Evolutionary conservation across 1,140 invertebrate species (phyloP), one percentile per base, ranked within the genome.

Genomic region (Aphelinus atriplicis): DNA sequence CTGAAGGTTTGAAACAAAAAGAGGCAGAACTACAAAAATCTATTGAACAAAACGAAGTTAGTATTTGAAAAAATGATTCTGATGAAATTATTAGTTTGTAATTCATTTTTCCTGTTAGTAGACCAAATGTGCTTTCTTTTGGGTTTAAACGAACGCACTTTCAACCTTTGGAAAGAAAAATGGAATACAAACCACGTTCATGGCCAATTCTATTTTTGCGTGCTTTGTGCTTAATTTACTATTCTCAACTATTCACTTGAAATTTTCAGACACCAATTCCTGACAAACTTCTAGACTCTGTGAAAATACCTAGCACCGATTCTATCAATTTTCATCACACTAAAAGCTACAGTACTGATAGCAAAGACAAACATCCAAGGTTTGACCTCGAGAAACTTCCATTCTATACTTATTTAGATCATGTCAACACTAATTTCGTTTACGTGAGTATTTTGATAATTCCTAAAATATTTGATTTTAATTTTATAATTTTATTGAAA

Each of bases 401-500:
- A 43, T 88, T 95, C 67, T 93, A 91, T 80, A 92, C 94, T 2
- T 92, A 94, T 78, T 87, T 96, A 61, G 93, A 96, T 89, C 91
- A 95, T 81, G 87, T 95, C 7, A 91, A 93, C 74, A 95, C 94
- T 1, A 95, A 95, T 82, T 96, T 97, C 89, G 91, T 96, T 77
- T 94, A 95, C 87, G 95, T 96, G 84, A 90, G 92, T 91, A 65
- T 77, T 60, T 80, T 71, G 69, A 68, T 50, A 1, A 72, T 75
- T 73, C 64, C 43, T 66, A 64, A 55, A 26, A 45, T 50, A 7
- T 57, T 47, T 1, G 56, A 58, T 47, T 56, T 58, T 73, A 3
- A 53, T 56, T 47, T 64, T 5, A 57, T 57, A 7, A 51, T 71
- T 76, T 69, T 56, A 6, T 60, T 56, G 5, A 48, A 3, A 63